A percentile compares a stretch with the other conserved stretches of the same genome.
phyloP scores from a whole-genome alignment of 2,113 vertebrate genomes.

The Echinops telfairi region DNA sequence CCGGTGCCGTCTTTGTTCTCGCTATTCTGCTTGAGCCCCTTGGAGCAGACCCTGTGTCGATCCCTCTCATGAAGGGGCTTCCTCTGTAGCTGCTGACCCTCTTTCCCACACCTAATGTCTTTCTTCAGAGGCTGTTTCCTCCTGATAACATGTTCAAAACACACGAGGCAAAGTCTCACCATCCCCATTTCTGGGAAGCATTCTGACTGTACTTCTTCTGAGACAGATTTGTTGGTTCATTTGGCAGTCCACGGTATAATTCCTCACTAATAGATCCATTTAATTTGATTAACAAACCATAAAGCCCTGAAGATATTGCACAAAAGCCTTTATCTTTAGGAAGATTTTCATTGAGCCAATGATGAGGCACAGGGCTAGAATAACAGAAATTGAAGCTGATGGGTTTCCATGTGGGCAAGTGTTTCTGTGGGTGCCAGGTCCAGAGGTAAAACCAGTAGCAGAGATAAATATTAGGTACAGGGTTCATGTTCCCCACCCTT shows the following conservation, averaged over 20 bases:
- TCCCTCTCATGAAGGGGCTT: background rate
- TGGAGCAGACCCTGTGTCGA: background rate
- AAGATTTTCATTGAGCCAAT: background rate
- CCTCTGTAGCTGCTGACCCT: background rate
- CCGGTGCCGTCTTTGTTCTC: background rate
- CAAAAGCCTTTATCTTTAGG: conserved; percentile 7
- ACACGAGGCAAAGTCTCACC: background rate
- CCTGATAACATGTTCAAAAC: background rate
- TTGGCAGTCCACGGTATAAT: background rate
- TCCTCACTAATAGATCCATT: background rate
- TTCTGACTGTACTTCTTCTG: background rate
- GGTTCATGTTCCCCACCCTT: background rate
- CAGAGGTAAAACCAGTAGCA: background rate
- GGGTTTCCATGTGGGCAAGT: background rate
- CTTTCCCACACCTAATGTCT: background rate
- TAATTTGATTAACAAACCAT: conserved; percentile 27
- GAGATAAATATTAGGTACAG: background rate
- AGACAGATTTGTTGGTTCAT: background rate
- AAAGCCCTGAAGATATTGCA: background rate
- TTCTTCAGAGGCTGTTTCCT: background rate
- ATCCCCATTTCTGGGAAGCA: background rate
- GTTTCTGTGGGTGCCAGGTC: background rate
- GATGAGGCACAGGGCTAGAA: background rate
- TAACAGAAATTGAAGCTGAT: background rate
- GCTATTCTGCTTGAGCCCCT: background rate